Evolutionary conservation across 2,797 vertebrate species (phyloP), one percentile per base, ranked within the genome.

Genomic region (Peromyscus eremicus): DNA sequence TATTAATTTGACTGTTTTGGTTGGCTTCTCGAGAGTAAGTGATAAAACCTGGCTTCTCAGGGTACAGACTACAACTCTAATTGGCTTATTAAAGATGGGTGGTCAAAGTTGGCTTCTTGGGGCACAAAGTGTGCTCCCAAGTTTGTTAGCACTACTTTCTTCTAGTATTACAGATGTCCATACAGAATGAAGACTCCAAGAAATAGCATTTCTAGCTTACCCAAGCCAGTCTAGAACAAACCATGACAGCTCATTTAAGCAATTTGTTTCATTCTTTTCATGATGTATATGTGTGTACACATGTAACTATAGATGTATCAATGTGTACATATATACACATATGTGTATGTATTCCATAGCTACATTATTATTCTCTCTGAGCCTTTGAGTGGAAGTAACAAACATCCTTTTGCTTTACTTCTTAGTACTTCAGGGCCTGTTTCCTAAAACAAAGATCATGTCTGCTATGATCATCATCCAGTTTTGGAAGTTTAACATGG

Each of bases 391-490:
- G 43, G 49, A 81, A 75, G 32, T 90, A 40, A 25, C 29, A 23
- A 57, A 19, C 23, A 23, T 52, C 60, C 6, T 68, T 89, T 73
- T 89, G 9, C 73, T 90, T 94, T 55, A 43, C 23, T 73, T 66
- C 49, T 80, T 89, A 93, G 25, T 27, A n/a, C 25, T 55, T 70
- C 19, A 82, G 40, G 52, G 46, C 70, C 46, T 79, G 49, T 81
- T 92, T 95, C 80, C 73, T 81, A 77, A 81, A 92, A 76, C 29
- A 79, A 32, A 89, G 89, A 73, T 34, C 29, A 19, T 19, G 37
- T 82, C 23, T 43, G 25, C n/a, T 92, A 4, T 81, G n/a, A 37
- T 34, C 49, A 94, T 71, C 19, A 62, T 95, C 84, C 10, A 71
- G 1, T 79, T 85, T 43, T 71, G 43, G 27, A 40, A 52, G 40